Conservation (phyloP, 2,113 vertebrate genomes). For the Syrrhaptes paradoxus region DNA sequence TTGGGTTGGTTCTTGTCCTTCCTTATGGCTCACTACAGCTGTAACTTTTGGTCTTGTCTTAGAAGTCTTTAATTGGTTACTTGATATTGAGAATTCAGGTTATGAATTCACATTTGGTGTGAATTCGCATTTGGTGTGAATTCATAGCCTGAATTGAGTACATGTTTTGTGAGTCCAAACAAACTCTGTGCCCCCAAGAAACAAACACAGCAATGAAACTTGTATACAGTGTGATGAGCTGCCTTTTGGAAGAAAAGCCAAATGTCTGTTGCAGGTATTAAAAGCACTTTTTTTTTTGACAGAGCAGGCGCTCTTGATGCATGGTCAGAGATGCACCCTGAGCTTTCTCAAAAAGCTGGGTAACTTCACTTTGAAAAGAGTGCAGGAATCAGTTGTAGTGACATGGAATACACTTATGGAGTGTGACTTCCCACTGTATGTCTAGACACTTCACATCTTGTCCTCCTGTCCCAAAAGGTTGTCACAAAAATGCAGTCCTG, state of each 20-base stretch:
- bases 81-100: neutral
- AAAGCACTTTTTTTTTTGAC: neutral
- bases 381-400: neutral
- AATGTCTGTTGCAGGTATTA: fast-evolving
- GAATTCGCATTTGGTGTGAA: neutral
- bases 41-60: neutral
- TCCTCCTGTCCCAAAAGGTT: neutral
- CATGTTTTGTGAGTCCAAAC: neutral
- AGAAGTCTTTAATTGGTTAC: neutral
- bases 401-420: neutral
- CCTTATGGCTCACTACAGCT: neutral
- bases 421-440: neutral
- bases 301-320: neutral
- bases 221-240: neutral
- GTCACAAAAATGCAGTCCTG: neutral
- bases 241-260: neutral
- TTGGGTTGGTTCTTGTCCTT: neutral
- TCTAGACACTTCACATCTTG: neutral
- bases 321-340: neutral
- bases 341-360: neutral
- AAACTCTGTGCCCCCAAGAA: neutral
- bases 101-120: too few species aligned
- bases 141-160: neutral
- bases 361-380: neutral
- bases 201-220: neutral